Conservation (phyloP, 2,888 invertebrate genomes). For the Thereva nobilitata region DNA sequence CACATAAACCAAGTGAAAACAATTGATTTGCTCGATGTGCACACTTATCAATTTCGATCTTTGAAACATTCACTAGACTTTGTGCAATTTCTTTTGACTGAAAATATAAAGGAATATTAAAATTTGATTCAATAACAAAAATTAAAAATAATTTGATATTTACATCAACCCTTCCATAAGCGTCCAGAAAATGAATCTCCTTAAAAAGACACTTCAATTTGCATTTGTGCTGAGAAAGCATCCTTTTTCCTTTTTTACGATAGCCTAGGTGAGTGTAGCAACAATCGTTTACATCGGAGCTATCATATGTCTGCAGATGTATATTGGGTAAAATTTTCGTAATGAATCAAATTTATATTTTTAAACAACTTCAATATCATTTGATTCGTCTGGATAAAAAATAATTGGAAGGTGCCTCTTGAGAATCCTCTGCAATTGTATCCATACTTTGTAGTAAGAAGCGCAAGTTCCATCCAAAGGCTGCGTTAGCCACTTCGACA, state of each 20-base stretch:
- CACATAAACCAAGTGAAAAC: slow-evolving; percentile 37
- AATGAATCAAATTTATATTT: slow-evolving; percentile 33
- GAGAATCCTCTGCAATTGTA: slow-evolving; percentile 36
- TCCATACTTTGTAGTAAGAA: slow-evolving; percentile 45
- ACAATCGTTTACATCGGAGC: too few species aligned
- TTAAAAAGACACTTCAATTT: slow-evolving; percentile 44
- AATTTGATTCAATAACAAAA: background rate
- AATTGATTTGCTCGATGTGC: slow-evolving; percentile 44
- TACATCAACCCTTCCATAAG: slow-evolving; percentile 49
- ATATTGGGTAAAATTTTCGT: too few species aligned
- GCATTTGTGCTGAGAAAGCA: slow-evolving; percentile 37
- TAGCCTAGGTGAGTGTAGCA: too few species aligned
- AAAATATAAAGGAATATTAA: slow-evolving; percentile 1
- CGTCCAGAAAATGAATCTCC: slow-evolving; percentile 47
- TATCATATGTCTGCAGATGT: too few species aligned
- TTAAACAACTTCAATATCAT: slow-evolving; percentile 18
- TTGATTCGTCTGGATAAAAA: slow-evolving; percentile 37
- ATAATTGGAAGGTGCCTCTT: slow-evolving; percentile 34
- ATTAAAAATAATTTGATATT: slow-evolving; percentile 19
- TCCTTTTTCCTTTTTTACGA: background rate
- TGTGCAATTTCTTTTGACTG: slow-evolving; percentile 34
- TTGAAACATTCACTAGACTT: slow-evolving; percentile 44
- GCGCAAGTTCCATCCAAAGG: slow-evolving; percentile 45
- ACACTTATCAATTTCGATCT: slow-evolving; percentile 39
- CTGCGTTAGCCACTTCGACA: slow-evolving; percentile 29